Percentiles rank a stretch among this genome's conserved stretches.
Evolutionary conservation across 2,888 invertebrate genomes (phyloP).

Genomic region (Nineta flava): DNA sequence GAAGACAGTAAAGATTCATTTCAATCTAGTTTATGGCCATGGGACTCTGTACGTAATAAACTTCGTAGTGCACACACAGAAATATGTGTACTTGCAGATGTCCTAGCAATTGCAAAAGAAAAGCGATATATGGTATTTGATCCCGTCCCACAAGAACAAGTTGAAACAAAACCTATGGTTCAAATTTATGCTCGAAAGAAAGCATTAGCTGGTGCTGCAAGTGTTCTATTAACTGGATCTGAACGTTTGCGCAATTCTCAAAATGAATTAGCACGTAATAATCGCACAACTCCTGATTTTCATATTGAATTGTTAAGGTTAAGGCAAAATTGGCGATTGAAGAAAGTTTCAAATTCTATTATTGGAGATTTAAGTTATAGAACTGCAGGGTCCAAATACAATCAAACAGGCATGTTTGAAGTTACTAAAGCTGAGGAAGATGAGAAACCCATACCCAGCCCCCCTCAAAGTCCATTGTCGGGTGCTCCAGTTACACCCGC

Average conservation of each 20-base stretch:
- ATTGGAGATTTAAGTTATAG: conserved; percentile 92
- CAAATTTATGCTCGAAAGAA: conserved; percentile 89
- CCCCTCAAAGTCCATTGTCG: conserved; percentile 30
- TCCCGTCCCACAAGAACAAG: conserved; percentile 70
- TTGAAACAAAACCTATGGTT: conserved; percentile 73
- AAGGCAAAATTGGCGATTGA: conserved; percentile 89
- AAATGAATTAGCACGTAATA: conserved; percentile 56
- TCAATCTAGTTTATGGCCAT: conserved; percentile 86
- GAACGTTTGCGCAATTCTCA: conserved; percentile 71
- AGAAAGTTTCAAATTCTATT: conserved; percentile 88
- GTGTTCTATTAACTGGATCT: conserved; percentile 69
- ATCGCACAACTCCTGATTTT: conserved; percentile 72
- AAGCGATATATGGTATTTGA: conserved; percentile 90
- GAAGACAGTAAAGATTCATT: conserved; percentile 62
- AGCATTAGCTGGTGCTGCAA: conserved; percentile 72
- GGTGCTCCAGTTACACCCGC: conserved; percentile 26
- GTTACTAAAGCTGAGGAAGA: conserved; percentile 86
- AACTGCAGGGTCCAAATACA: conserved; percentile 88
- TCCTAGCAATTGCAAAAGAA: conserved; percentile 80
- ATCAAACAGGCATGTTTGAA: conserved; percentile 88
- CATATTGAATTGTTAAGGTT: conserved; percentile 79
- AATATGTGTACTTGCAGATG: conserved; percentile 83
- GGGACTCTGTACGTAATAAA: conserved; percentile 87
- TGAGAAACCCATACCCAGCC: conserved; percentile 31
- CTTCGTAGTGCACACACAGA: conserved; percentile 78